Percentiles rank a stretch among this genome's conserved stretches.
These are phyloP conservation scores for Paedocypris micromegethes DNA, from an alignment of 2,797 vertebrate species.

Conservation along the genomic window DNA sequence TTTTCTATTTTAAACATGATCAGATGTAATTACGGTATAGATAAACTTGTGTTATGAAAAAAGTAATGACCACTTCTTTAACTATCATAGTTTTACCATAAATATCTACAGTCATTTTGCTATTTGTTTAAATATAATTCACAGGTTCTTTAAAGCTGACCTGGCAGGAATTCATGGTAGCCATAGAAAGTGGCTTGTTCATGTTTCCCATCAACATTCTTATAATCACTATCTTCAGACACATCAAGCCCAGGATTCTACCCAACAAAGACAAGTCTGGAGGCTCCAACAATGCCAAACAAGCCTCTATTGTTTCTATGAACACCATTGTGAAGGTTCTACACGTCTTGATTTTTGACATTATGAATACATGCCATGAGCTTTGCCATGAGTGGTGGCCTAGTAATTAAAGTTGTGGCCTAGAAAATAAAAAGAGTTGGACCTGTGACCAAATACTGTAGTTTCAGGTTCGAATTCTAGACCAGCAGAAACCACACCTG, in stretches of 20 bases:
- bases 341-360: neutral
- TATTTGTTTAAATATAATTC: slow-evolving; percentile 4
- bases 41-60: too few relatives aligned
- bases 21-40: too few relatives aligned
- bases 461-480: too few relatives aligned
- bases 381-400: too few relatives aligned
- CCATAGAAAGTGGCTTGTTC: slow-evolving; percentile 72
- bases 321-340: slow-evolving; percentile 64
- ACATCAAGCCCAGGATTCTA: slow-evolving; percentile 64
- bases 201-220: slow-evolving; percentile 85
- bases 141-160: slow-evolving; percentile 67
- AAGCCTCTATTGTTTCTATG: slow-evolving; percentile 42
- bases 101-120: neutral
- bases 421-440: too few relatives aligned
- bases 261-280: slow-evolving; percentile 38
- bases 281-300: slow-evolving; percentile 27
- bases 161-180: slow-evolving; percentile 74
- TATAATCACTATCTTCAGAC: slow-evolving; percentile 79
- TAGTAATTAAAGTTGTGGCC: too few relatives aligned
- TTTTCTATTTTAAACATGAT: too few relatives aligned
- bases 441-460: too few relatives aligned
- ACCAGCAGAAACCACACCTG: too few relatives aligned
- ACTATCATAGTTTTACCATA: neutral
- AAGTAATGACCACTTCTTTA: too few relatives aligned
- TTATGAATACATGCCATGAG: neutral